Evolutionary conservation across 1,140 invertebrate species (phyloP).

Genomic region (Macrocentrus cingulum): DNA sequence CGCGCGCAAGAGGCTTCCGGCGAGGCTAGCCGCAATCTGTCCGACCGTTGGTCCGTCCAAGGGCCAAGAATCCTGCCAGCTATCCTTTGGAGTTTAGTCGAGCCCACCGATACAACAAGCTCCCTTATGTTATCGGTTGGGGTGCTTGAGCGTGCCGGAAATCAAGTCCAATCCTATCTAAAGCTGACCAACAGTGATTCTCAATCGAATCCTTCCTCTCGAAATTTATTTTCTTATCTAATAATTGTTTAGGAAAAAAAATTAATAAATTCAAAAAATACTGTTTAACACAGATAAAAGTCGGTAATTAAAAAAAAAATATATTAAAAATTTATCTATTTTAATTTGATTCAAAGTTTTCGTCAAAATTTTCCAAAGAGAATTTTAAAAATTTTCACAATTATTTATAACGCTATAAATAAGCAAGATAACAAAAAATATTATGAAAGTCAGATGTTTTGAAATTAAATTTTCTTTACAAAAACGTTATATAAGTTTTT

Average conservation of each 20-base stretch:
- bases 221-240: too few relatives aligned
- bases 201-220: slow-evolving; percentile 16
- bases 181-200: slow-evolving; percentile 35
- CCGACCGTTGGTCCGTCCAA: slow-evolving; percentile 31
- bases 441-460: too few relatives aligned
- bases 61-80: slow-evolving; percentile 45
- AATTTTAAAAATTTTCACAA: too few relatives aligned
- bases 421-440: too few relatives aligned
- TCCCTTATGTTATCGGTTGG: slow-evolving; percentile 42
- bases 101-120: slow-evolving; percentile 36
- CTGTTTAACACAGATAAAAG: too few relatives aligned
- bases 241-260: too few relatives aligned
- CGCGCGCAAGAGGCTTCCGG: slow-evolving; percentile 37
- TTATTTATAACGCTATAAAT: too few relatives aligned
- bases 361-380: too few relatives aligned
- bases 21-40: slow-evolving; percentile 51
- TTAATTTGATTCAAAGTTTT: background rate
- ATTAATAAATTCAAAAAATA: too few relatives aligned
- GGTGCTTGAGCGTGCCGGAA: slow-evolving; percentile 40
- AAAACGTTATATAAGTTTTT: too few relatives aligned
- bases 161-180: slow-evolving; percentile 51
- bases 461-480: too few relatives aligned
- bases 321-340: background rate
- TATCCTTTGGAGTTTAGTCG: slow-evolving; percentile 49
- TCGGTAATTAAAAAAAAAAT: background rate